Evolutionary conservation across 1,140 invertebrate genomes (phyloP).

Genomic region (Luehdorfia chinensis): DNA sequence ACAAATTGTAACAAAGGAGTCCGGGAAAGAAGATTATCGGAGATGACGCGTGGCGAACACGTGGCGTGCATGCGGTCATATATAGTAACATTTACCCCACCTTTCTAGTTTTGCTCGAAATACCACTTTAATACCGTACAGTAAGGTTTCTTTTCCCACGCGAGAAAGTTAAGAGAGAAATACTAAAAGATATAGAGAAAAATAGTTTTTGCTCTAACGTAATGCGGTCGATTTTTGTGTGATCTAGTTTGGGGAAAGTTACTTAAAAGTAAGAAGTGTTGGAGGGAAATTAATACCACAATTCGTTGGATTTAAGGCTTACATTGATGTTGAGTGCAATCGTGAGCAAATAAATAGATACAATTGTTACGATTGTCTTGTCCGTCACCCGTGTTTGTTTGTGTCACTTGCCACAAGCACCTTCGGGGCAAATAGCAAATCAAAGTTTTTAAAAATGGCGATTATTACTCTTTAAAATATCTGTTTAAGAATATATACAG

Average conservation of each 20-base stretch:
- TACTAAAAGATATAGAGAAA: constrained; percentile 20
- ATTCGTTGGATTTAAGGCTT: constrained; percentile 73
- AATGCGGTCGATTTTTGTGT: constrained; percentile 28
- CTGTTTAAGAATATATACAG: too few species aligned
- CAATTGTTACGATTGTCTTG: constrained; percentile 45
- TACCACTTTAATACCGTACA: constrained; percentile 11
- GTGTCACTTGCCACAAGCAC: constrained; percentile 44
- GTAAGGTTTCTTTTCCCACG: constrained; percentile 27
- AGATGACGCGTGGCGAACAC: constrained; percentile 57
- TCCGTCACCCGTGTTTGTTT: constrained; percentile 39
- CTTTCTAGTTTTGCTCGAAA: constrained; percentile 22
- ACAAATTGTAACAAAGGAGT: constrained; percentile 73
- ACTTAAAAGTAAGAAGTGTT: constrained; percentile 65
- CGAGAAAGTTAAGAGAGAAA: not conserved
- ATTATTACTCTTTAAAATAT: too few species aligned
- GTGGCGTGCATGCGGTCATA: constrained; percentile 51
- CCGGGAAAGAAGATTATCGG: constrained; percentile 69
- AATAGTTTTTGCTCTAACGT: constrained; percentile 25
- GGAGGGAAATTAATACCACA: constrained; percentile 75
- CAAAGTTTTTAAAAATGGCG: not conserved
- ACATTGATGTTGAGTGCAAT: constrained; percentile 66
- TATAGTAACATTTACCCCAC: constrained; percentile 45
- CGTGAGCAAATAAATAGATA: constrained; percentile 59
- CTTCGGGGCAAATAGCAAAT: constrained; percentile 23
- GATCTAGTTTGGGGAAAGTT: constrained; percentile 27